Conservation (phyloP, 2,113 vertebrate species). For the Amblyopsis rosae region DNA sequence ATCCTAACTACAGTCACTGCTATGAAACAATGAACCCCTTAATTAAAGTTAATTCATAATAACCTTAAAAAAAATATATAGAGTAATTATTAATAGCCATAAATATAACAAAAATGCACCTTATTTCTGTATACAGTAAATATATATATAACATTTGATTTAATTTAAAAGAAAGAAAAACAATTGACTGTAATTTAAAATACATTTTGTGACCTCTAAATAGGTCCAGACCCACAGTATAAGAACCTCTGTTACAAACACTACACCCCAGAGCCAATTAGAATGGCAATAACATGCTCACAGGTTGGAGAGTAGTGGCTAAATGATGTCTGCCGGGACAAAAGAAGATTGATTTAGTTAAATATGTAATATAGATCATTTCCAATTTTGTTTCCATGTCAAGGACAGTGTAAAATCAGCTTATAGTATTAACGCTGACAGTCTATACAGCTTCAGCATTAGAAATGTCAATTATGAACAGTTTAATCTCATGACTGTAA, state of each 20-base stretch:
- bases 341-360: conserved; percentile 17
- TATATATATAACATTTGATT: too few species aligned
- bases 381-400: conserved; percentile 32
- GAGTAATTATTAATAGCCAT: too few species aligned
- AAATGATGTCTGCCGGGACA: conserved; percentile 26
- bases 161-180: too few species aligned
- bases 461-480: neutral
- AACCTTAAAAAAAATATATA: too few species aligned
- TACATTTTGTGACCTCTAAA: too few species aligned
- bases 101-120: too few species aligned
- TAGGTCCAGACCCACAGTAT: too few species aligned
- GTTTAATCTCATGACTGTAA: too few species aligned
- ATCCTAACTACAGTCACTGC: neutral
- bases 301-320: conserved; percentile 7
- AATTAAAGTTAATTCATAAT: too few species aligned
- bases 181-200: too few species aligned
- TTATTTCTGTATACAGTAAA: too few species aligned
- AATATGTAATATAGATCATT: conserved; percentile 14
- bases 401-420: conserved; percentile 3
- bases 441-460: neutral
- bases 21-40: neutral
- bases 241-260: too few species aligned
- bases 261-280: conserved; percentile 35
- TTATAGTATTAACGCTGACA: conserved; percentile 22
- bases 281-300: conserved; percentile 32